phyloP scores from a whole-genome alignment of 2,888 invertebrate species.

The Molanna angustata region DNA sequence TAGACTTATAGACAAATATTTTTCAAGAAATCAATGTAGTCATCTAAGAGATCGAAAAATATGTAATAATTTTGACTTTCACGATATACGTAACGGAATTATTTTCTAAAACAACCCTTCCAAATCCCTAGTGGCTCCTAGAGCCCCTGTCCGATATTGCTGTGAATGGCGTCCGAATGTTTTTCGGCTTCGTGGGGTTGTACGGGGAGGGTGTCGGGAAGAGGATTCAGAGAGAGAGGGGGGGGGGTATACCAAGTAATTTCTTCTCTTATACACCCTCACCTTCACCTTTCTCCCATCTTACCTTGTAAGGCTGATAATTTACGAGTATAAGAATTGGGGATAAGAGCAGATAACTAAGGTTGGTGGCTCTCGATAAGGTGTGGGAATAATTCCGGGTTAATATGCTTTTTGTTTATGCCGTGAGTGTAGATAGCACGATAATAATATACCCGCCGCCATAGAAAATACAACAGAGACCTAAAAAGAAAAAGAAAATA shows the following conservation, averaged over 20 bases:
- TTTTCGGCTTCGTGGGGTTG: conserved; percentile 20
- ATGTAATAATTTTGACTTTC: too few relatives aligned
- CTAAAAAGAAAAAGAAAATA: too few relatives aligned
- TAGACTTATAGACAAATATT: too few relatives aligned
- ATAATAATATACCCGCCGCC: neutral
- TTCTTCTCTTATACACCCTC: too few relatives aligned
- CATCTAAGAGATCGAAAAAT: too few relatives aligned
- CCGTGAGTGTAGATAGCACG: neutral
- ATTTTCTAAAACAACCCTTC: conserved; percentile 18
- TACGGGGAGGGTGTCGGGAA: neutral
- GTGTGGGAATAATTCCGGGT: neutral
- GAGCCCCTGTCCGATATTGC: conserved; percentile 16
- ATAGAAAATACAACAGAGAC: neutral
- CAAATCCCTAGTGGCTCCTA: conserved; percentile 2
- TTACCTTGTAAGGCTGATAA: conserved; percentile 10
- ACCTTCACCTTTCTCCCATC: too few relatives aligned
- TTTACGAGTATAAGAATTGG: conserved; percentile 12
- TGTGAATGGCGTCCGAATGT: conserved; percentile 31
- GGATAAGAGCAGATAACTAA: conserved; percentile 6
- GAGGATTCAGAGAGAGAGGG: neutral
- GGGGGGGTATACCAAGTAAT: neutral
- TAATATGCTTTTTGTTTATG: neutral
- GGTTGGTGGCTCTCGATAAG: neutral
- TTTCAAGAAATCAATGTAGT: too few relatives aligned
- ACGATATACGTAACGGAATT: conserved; percentile 7